Conservation (phyloP, 2,888 invertebrate genomes). For the Heliconius erato region DNA sequence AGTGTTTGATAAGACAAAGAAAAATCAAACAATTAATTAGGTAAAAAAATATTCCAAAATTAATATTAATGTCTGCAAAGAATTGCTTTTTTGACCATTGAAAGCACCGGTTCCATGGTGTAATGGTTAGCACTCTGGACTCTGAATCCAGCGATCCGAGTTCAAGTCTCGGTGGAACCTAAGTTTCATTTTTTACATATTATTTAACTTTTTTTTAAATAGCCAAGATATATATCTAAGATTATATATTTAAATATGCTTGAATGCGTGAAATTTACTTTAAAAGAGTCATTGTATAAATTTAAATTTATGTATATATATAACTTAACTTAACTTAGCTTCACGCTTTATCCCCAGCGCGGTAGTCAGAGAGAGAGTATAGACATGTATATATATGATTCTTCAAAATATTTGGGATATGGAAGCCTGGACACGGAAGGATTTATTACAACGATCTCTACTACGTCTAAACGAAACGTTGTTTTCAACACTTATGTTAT, state of each 20-base stretch:
- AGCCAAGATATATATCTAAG: neutral
- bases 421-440: neutral
- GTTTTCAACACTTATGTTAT: too few species aligned
- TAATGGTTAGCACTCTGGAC: conserved; percentile 93
- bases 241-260: neutral
- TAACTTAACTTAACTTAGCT: too few species aligned
- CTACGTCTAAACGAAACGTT: too few species aligned
- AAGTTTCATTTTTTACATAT: neutral
- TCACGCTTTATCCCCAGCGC: too few species aligned
- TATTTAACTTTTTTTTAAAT: neutral
- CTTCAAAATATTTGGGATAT: neutral
- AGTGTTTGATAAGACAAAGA: too few species aligned
- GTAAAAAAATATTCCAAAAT: neutral
- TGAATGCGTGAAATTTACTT: too few species aligned
- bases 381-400: neutral
- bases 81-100: neutral
- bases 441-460: neutral
- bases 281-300: too few species aligned
- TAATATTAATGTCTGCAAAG: neutral
- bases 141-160: conserved; percentile 93
- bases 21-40: too few species aligned
- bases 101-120: conserved; percentile 79
- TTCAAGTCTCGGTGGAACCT: conserved; percentile 92
- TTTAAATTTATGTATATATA: neutral
- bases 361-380: too few species aligned